Percentiles rank a stretch among this genome's conserved stretches.
phyloP scores from a whole-genome alignment of 2,888 invertebrate genomes.

The Ormyrus thymus region DNA sequence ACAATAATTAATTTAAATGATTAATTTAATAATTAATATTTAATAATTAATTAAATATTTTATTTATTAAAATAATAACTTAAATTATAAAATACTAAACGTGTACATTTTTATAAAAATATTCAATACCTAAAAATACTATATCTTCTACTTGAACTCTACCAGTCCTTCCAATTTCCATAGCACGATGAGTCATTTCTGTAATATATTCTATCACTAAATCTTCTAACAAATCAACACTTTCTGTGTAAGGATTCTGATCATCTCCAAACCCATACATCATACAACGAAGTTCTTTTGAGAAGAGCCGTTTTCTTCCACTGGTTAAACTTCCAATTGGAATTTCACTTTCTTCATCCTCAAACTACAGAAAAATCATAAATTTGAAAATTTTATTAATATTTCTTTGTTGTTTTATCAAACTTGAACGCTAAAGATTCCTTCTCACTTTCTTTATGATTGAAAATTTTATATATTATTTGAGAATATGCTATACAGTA shows the following conservation, averaged over 20 bases:
- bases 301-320: constrained; percentile 90
- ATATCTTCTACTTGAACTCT: constrained; percentile 99
- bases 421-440: no score
- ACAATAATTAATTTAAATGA: constrained; percentile 4
- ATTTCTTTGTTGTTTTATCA: background rate
- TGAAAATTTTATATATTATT: background rate
- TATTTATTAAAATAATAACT: background rate
- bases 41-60: background rate
- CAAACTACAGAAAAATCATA: constrained; percentile 71
- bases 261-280: constrained; percentile 99
- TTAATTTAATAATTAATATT: constrained; percentile 3
- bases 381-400: constrained; percentile 11
- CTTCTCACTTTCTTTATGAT: no score
- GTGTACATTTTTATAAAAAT: background rate
- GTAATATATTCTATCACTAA: constrained; percentile 98
- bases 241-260: constrained; percentile 98
- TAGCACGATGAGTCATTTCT: constrained; percentile 93
- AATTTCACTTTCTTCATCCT: constrained; percentile 83
- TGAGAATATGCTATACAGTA: no score
- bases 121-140: constrained; percentile 80
- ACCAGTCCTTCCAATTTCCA: constrained; percentile 98
- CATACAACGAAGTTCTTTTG: constrained; percentile 96
- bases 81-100: background rate
- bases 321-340: constrained; percentile 81
- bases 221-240: constrained; percentile 97